Conservation (phyloP, 2,888 invertebrate genomes). For the Elysia crispata region DNA sequence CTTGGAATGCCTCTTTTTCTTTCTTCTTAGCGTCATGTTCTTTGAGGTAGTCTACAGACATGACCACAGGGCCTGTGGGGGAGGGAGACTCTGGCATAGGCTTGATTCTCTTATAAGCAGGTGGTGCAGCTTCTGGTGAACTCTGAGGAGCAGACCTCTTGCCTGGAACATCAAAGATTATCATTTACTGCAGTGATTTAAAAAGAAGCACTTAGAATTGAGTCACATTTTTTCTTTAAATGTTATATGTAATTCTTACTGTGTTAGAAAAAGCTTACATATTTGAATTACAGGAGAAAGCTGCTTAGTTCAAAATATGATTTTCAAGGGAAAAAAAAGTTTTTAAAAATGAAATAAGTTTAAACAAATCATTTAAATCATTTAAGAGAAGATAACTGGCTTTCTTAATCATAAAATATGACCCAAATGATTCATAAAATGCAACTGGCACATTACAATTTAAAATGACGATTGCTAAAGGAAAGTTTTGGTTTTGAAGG, state of each 20-base stretch:
- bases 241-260: not conserved
- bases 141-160: constrained; percentile 36
- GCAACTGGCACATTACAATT: not conserved
- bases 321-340: too few relatives aligned
- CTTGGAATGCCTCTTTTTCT: constrained; percentile 49
- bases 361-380: too few relatives aligned
- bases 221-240: not conserved
- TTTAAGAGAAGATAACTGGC: too few relatives aligned
- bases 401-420: too few relatives aligned
- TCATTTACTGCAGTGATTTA: too few relatives aligned
- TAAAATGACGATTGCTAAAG: not conserved
- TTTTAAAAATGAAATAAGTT: too few relatives aligned
- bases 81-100: constrained; percentile 33
- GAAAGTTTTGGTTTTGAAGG: not conserved
- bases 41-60: constrained; percentile 19
- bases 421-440: not conserved
- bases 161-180: constrained; percentile 2
- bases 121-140: constrained; percentile 34
- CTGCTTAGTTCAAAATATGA: too few relatives aligned
- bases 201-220: too few relatives aligned
- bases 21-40: constrained; percentile 16
- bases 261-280: too few relatives aligned
- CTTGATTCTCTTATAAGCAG: constrained; percentile 41
- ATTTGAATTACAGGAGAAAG: too few relatives aligned
- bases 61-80: constrained; percentile 16